These are phyloP conservation scores for Thymallus thymallus DNA, from an alignment of 2,113 vertebrate species.

Conservation along the genomic window DNA sequence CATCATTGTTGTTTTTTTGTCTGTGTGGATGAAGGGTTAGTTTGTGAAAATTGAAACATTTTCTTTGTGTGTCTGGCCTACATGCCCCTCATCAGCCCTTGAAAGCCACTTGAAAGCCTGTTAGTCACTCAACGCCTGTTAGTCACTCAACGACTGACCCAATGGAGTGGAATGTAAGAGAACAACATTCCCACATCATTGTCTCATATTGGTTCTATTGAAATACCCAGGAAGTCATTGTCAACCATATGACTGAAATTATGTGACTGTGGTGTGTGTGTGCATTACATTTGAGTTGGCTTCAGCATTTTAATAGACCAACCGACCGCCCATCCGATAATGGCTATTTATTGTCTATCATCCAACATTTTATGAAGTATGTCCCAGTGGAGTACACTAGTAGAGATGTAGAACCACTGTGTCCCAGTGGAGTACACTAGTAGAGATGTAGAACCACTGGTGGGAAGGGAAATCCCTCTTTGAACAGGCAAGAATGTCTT, in stretches of 20 bases:
- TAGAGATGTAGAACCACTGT: no score
- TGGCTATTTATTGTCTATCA: conserved; percentile 8
- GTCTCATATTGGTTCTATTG: conserved; percentile 46
- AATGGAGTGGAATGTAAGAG: conserved; percentile 19
- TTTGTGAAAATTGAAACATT: conserved; percentile 44
- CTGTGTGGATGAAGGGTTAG: conserved; percentile 30
- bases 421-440: no score
- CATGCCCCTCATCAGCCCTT: conserved; percentile 36
- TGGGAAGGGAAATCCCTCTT: background rate
- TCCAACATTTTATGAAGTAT: background rate
- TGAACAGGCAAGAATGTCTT: background rate
- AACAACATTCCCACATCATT: background rate
- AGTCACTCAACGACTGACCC: conserved; percentile 7
- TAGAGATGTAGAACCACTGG: no score
- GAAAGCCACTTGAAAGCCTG: conserved; percentile 56
- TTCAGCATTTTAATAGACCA: conserved; percentile 1
- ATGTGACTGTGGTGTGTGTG: background rate
- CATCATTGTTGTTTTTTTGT: conserved; percentile 35
- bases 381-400: background rate
- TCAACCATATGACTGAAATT: conserved; percentile 18
- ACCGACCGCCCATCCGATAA: background rate
- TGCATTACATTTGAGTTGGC: conserved; percentile 5
- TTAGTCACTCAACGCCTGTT: conserved; percentile 16
- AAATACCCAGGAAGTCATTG: conserved; percentile 13
- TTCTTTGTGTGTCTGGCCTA: conserved; percentile 30